Base-by-base conservation (phyloP, 1,140 invertebrate species). In the Macrocentrus cingulum region DNA sequence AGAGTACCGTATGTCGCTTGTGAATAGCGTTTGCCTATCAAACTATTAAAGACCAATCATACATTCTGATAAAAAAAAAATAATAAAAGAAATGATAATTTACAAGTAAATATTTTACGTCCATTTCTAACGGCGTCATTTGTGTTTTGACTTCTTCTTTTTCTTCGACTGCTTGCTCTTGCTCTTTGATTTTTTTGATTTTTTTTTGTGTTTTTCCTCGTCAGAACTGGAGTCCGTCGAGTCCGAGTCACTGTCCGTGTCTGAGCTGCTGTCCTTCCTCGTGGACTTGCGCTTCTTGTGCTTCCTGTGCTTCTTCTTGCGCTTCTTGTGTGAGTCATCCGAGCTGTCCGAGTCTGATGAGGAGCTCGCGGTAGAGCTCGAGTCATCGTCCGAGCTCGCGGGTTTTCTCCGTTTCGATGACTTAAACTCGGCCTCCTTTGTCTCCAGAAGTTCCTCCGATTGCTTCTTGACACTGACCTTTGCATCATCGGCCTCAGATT, bases 141-240 rank as follows among this genome's bases (percentile, higher is more conserved):
- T 82, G 50, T 82, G 80, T 59, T 81, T 82, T 1, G 77, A 76
- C 64, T 82, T 83, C 65, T 82, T 82, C 61, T 82, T 83, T 52
- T 83, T 84, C 65, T 83, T 83, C 13, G 79, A 70, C 37, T 75
- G 74, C 62, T 83, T 83, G 23, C 72, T 82, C 19, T 72, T 79
- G 37, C 60, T 72, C 54, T 74, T 80, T 11, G 74, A 76, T 50
- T 78, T 77, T 37, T 80, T 80, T 2, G 75, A 75, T 42, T 81
- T 80, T 57, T 81, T 84, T 19, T 76, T 76, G 29, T 81, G 80
- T 25, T 77, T 73, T 4, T 82, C 80, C 5, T 81, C 79, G 9
- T 81, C 79, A 0, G 74, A 75, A 54, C 79, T 82, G 2, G 73
- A 74, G 3, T 80, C 76, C 0, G 77, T 77, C 2, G 74, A 76